Conservation (phyloP, 2,888 invertebrate species). For the Polydrusus tereticollis region DNA sequence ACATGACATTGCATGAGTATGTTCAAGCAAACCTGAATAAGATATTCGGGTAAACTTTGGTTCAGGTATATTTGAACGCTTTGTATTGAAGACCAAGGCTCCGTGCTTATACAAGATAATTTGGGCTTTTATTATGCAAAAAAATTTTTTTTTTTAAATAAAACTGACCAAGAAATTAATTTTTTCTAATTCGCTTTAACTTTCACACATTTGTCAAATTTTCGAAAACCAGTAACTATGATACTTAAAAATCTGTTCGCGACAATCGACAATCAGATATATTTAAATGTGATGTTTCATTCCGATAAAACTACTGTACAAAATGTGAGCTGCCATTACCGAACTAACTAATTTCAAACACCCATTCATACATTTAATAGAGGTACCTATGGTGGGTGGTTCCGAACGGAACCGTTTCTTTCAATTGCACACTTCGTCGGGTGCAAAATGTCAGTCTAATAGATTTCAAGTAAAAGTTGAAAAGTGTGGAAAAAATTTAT, state of each 20-base stretch:
- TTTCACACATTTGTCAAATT: not conserved
- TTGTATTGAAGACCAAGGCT: too few relatives aligned
- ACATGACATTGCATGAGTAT: too few relatives aligned
- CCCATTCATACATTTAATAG: conserved; percentile 63
- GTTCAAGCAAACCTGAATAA: too few relatives aligned
- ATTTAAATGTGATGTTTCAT: conserved; percentile 57
- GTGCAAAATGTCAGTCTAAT: conserved; percentile 33
- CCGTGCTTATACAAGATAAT: too few relatives aligned
- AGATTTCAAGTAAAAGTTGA: conserved; percentile 4
- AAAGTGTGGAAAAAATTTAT: not conserved
- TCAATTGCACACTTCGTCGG: conserved; percentile 42
- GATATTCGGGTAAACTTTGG: too few relatives aligned
- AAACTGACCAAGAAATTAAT: too few relatives aligned
- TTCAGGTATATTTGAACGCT: too few relatives aligned
- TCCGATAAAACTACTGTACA: conserved; percentile 61
- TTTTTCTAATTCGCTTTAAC: too few relatives aligned
- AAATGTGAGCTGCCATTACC: conserved; percentile 58
- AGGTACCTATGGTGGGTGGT: conserved; percentile 67
- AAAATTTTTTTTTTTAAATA: too few relatives aligned
- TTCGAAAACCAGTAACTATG: conserved; percentile 19
- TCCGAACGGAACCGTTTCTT: conserved; percentile 62
- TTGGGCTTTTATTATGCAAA: too few relatives aligned
- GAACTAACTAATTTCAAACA: conserved; percentile 53
- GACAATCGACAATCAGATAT: conserved; percentile 51
- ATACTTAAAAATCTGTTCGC: conserved; percentile 38